phyloP scores from a whole-genome alignment of 2,797 vertebrate genomes.

The Rhinoraja longicauda region DNA sequence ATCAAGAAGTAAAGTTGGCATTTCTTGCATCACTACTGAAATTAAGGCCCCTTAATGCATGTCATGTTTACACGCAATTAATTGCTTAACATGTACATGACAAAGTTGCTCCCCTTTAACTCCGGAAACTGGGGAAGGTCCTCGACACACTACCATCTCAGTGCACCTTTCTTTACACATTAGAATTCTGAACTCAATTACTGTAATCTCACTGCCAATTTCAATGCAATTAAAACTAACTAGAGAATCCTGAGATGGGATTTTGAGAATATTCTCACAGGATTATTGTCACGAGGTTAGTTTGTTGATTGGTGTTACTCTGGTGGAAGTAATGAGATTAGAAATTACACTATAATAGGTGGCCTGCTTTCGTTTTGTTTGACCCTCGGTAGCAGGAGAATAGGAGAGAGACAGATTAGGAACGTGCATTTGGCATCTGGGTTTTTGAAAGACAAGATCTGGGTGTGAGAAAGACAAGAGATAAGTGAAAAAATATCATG shows the following conservation, averaged over 20 bases:
- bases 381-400: background rate
- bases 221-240: background rate
- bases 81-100: too few relatives aligned
- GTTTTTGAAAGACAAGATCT: too few relatives aligned
- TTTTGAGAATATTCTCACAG: background rate
- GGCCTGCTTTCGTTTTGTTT: background rate
- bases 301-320: constrained; percentile 7
- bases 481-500: background rate
- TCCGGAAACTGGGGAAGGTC: too few relatives aligned
- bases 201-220: background rate
- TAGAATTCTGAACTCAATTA: background rate
- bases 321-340: background rate
- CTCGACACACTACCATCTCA: too few relatives aligned
- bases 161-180: too few relatives aligned
- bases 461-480: background rate
- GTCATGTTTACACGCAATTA: too few relatives aligned
- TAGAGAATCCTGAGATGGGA: background rate
- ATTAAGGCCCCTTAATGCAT: too few relatives aligned
- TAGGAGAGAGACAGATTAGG: background rate
- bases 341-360: background rate
- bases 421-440: too few relatives aligned
- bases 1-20: too few relatives aligned
- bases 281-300: background rate
- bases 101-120: too few relatives aligned
- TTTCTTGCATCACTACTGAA: too few relatives aligned